Base-by-base conservation (phyloP, 1,140 invertebrate genomes). In the Ridgeia piscesae region DNA sequence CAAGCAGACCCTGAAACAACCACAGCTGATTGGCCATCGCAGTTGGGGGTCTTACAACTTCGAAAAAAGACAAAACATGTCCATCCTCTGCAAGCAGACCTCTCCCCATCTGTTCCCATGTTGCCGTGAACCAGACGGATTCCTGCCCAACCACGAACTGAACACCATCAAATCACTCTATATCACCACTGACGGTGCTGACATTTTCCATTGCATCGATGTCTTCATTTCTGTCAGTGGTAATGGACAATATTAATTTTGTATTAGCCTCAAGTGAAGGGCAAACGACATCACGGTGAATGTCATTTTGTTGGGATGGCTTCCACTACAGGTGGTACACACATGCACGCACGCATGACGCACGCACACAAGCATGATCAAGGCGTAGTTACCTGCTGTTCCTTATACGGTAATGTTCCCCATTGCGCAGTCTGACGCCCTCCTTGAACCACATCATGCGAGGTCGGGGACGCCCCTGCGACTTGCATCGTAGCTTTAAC, bases 391-490 rank as follows among this genome's bases (percentile, higher is more conserved):
- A 90, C 89, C 35, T 90, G 89, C 34, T 34, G 11, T 90, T 90
- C 35, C 89, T 34, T 90, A 90, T 90, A 34, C 89, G 33, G 33
- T 34, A 34, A 34, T 35, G 33, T 90, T 35, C 89, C 34, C 89
- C 35, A 90, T 90, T 90, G 33, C 33, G 34, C 89, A 90, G 89
- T 34, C 34, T 34, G 33, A 34, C 6, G 89, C 35, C 35, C 34
- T 90, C 89, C 21, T 90, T 90, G 35, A 90, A 35, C 89, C 89
- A 90, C 35, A 17, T 90, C 34, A 90, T 35, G 89, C 33, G 33
- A 14, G 89, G 14, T 27, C 33, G 35, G 0, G 31, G 89, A 34
- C 89, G 33, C 33, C 89, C 89, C 89, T 34, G 11, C 11, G 35
- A 31, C 21, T n/a, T 90, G 35, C 89, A 90, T 8, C 35, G 6